Percentiles rank a stretch among this genome's conserved stretches.
phyloP scores from a whole-genome alignment of 2,888 invertebrate species.

The Aphidoletes aphidimyza region DNA sequence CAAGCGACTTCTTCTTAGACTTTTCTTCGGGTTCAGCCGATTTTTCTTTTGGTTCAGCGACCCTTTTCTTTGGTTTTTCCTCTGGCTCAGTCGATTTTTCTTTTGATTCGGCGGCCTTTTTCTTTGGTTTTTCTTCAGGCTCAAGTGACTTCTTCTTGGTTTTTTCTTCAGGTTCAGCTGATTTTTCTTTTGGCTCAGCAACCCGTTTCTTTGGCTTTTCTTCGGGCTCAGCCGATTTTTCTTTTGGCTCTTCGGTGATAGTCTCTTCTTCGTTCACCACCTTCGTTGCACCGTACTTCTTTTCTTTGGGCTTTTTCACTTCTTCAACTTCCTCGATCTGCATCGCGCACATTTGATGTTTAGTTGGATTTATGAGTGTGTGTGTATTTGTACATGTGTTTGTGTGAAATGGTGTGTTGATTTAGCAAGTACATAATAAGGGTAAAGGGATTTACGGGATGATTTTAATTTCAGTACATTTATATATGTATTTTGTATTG shows the following conservation, averaged over 20 bases:
- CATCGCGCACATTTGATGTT: too few relatives aligned
- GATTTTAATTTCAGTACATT: background rate
- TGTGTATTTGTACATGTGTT: constrained; percentile 50
- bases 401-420: constrained; percentile 40
- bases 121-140: constrained; percentile 63
- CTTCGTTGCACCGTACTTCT: constrained; percentile 58
- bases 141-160: constrained; percentile 60
- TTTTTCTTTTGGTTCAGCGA: background rate
- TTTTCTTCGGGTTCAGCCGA: background rate
- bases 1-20: background rate
- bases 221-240: constrained; percentile 65
- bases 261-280: constrained; percentile 62
- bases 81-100: constrained; percentile 67
- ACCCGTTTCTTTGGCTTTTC: background rate
- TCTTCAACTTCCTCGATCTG: constrained; percentile 61
- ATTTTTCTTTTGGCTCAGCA: constrained; percentile 60
- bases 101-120: constrained; percentile 68
- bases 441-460: background rate
- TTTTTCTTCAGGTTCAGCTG: constrained; percentile 69
- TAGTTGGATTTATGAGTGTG: constrained; percentile 3
- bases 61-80: constrained; percentile 59
- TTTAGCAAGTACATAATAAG: background rate
- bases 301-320: constrained; percentile 54
- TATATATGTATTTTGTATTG: background rate
- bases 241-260: constrained; percentile 67